phyloP scores from a whole-genome alignment of 2,113 vertebrate species.

The Mirounga angustirostris region DNA sequence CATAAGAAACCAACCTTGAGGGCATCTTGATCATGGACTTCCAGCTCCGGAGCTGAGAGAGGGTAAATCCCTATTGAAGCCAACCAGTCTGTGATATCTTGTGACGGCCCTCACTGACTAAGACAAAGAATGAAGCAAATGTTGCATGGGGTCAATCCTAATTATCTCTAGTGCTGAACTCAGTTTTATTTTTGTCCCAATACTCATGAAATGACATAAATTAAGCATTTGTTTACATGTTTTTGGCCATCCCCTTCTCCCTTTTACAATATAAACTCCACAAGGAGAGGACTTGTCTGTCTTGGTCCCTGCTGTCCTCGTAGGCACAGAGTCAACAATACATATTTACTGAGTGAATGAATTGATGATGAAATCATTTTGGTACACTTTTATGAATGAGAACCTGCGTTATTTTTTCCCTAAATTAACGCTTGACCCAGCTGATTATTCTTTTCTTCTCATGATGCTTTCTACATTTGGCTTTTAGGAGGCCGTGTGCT shows the following conservation, averaged over 20 bases:
- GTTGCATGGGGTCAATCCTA: background rate
- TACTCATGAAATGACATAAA: background rate
- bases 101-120: background rate
- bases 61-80: background rate
- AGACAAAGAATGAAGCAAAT: background rate
- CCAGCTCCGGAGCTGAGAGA: background rate
- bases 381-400: background rate
- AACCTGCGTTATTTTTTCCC: background rate
- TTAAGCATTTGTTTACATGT: background rate
- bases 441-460: background rate
- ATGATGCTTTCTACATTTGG: background rate
- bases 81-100: background rate
- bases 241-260: background rate
- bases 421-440: background rate
- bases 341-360: background rate
- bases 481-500: background rate
- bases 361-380: background rate
- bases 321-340: background rate
- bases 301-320: background rate
- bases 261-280: background rate
- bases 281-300: background rate
- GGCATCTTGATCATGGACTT: background rate
- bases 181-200: background rate
- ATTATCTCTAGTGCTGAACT: background rate
- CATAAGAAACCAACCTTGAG: background rate